Evolutionary conservation across 2,797 vertebrate species (phyloP).

Genomic region (Allenopithecus nigroviridis): DNA sequence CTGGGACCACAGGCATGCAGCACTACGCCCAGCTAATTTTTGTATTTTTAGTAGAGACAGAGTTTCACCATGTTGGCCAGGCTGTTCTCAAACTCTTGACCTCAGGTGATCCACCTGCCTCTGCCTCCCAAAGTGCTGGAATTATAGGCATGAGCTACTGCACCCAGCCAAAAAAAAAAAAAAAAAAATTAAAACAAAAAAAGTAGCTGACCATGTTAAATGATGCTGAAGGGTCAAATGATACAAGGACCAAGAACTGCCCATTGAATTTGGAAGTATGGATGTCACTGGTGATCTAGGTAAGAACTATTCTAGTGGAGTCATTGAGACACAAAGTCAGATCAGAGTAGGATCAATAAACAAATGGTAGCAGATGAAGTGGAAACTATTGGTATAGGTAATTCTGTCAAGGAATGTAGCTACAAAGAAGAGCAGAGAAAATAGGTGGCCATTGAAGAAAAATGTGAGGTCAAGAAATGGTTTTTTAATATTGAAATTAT

Average conservation of each 20-base stretch:
- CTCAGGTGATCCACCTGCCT: no score
- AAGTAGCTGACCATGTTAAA: background rate
- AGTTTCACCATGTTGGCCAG: no score
- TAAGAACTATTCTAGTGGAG: background rate
- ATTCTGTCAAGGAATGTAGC: background rate
- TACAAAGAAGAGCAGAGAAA: background rate
- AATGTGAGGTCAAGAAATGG: background rate
- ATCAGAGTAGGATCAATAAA: background rate
- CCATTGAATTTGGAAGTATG: background rate
- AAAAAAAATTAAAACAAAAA: no score
- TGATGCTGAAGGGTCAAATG: background rate
- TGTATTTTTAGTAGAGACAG: no score
- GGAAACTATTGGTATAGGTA: background rate
- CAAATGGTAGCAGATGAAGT: background rate
- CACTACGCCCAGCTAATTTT: no score
- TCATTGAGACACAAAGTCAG: background rate
- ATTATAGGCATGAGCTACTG: no score
- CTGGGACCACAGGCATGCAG: no score
- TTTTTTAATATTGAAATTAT: background rate
- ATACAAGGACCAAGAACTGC: background rate
- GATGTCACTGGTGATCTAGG: background rate
- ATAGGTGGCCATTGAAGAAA: background rate
- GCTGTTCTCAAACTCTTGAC: no score
- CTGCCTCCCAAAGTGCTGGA: no score
- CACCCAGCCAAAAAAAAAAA: no score